Conservation (phyloP, 2,797 vertebrate species). For the Taeniopygia guttata region DNA sequence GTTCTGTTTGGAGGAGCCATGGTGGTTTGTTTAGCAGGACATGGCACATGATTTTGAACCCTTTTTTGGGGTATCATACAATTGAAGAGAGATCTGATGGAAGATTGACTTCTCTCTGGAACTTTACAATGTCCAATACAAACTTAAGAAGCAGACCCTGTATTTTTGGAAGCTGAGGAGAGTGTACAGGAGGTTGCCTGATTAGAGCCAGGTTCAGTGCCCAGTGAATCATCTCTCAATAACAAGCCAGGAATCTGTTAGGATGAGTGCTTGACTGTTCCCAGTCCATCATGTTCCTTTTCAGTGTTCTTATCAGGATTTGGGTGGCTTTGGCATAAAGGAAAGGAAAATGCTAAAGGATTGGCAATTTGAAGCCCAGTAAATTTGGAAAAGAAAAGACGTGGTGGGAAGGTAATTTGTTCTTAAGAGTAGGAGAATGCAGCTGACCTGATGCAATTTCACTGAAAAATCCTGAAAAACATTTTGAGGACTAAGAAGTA, state of each 20-base stretch:
- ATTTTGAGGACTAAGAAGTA: neutral
- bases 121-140: neutral
- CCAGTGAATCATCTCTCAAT: neutral
- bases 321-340: neutral
- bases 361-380: neutral
- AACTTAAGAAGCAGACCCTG: neutral
- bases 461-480: neutral
- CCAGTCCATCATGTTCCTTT: conserved; percentile 34
- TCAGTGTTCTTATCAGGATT: conserved; percentile 41
- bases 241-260: conserved; percentile 21
- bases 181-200: neutral
- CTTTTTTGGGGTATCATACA: neutral
- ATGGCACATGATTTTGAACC: neutral
- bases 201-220: neutral
- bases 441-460: neutral
- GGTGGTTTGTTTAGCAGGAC: neutral
- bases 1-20: neutral
- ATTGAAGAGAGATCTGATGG: neutral
- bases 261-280: conserved; percentile 41
- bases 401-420: neutral
- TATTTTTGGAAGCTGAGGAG: conserved; percentile 22
- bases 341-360: neutral
- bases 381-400: neutral
- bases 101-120: neutral
- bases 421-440: neutral